A percentile compares a stretch with the other conserved stretches of the same genome.
Conservation (phyloP, 2,113 vertebrate species). For the Corythornis cristatus region DNA sequence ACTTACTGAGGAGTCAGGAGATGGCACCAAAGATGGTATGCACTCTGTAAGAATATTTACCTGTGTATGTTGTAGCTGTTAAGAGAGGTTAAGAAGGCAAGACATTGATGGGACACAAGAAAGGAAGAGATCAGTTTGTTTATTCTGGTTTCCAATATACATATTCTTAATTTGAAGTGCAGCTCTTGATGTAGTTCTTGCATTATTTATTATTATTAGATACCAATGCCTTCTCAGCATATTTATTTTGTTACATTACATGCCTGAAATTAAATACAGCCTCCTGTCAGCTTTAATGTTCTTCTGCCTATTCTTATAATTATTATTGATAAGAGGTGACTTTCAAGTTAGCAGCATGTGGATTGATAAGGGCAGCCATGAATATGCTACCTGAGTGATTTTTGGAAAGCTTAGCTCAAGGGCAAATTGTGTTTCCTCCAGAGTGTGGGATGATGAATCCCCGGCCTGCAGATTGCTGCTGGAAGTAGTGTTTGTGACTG, state of each 20-base stretch:
- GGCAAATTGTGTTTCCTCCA: not conserved
- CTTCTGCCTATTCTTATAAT: slow-evolving; percentile 10
- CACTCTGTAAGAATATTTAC: not conserved
- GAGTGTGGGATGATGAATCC: not conserved
- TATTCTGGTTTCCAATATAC: slow-evolving; percentile 33
- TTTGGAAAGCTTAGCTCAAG: slow-evolving; percentile 1
- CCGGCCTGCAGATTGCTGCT: not conserved
- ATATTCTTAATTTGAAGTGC: slow-evolving; percentile 33
- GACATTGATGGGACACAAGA: not conserved
- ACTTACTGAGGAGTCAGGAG: not conserved
- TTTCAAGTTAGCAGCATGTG: slow-evolving; percentile 25
- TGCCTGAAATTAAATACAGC: slow-evolving; percentile 30
- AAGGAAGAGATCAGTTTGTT: slow-evolving; percentile 23
- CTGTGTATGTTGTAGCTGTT: not conserved
- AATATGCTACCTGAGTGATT: not conserved
- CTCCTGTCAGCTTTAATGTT: slow-evolving; percentile 19
- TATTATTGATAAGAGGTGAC: slow-evolving; percentile 28
- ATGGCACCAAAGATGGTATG: not conserved
- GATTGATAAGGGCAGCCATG: not conserved
- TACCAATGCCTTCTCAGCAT: not conserved
- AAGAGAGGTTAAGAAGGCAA: not conserved
- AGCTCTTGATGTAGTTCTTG: not conserved
- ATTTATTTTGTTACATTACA: slow-evolving; percentile 54
- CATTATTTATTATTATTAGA: slow-evolving; percentile 49
- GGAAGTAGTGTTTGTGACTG: not conserved